Conservation (phyloP, 2,113 vertebrate species). For the Tragelaphus imberbis region DNA sequence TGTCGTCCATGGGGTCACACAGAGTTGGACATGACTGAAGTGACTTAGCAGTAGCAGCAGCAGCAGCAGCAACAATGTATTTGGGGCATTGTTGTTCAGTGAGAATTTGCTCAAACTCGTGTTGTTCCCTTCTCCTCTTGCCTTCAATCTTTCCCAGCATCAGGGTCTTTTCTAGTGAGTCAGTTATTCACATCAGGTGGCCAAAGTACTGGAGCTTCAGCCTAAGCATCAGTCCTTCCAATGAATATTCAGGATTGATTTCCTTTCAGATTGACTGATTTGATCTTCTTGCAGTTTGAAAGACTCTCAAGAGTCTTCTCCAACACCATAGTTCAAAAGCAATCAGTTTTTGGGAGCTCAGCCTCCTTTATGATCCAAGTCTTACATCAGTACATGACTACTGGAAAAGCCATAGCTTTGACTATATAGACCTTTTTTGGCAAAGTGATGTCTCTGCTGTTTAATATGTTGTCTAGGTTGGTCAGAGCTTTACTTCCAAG, state of each 20-base stretch:
- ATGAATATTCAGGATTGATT: not conserved
- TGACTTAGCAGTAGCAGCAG: too few relatives aligned
- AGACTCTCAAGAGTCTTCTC: not conserved
- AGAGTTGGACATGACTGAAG: too few relatives aligned
- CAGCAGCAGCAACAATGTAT: not conserved
- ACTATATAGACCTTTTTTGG: fast-evolving
- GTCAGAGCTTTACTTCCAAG: not conserved
- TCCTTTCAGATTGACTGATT: fast-evolving
- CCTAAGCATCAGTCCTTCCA: not conserved
- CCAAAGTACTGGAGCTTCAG: not conserved
- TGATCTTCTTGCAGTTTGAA: not conserved
- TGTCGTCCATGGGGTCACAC: too few relatives aligned
- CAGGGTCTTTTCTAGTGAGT: not conserved
- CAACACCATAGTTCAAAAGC: not conserved
- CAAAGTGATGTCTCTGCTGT: not conserved
- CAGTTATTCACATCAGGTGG: not conserved
- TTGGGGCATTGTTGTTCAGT: not conserved
- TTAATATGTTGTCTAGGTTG: not conserved
- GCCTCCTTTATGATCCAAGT: not conserved
- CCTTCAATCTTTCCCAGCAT: not conserved
- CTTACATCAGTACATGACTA: not conserved
- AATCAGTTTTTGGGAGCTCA: not conserved
- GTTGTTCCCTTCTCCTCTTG: not conserved
- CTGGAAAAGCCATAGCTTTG: not conserved
- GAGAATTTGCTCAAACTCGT: not conserved